These are phyloP conservation scores for Leptopilina drosophilae DNA, from an alignment of 2,888 invertebrate species.

Conservation along the genomic window DNA sequence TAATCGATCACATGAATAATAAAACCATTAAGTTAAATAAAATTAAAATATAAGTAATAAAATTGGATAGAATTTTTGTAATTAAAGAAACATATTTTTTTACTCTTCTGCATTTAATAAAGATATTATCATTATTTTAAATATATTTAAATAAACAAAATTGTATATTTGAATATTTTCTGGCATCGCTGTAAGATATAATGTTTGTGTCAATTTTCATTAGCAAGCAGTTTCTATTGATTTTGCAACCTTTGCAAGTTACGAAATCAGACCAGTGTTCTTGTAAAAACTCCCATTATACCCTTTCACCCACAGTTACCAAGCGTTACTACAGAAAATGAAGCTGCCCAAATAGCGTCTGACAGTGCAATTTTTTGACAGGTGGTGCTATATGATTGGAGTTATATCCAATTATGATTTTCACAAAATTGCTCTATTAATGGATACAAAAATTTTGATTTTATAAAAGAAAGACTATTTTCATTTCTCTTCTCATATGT, in stretches of 20 bases:
- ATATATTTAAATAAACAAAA: too few species aligned
- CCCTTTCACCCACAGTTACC: not conserved
- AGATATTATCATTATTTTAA: too few species aligned
- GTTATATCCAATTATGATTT: not conserved
- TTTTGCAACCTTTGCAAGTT: not conserved
- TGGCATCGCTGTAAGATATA: not conserved
- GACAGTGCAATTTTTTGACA: slow-evolving; percentile 10
- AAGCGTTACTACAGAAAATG: slow-evolving; percentile 4
- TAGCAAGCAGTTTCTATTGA: slow-evolving; percentile 5
- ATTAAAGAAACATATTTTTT: too few species aligned
- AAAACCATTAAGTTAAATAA: not conserved
- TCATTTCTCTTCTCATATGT: too few species aligned
- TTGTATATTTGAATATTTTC: not conserved
- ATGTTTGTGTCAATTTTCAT: not conserved
- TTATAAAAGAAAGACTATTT: not conserved
- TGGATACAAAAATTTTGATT: too few species aligned
- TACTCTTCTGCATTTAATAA: too few species aligned
- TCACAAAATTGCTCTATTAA: not conserved
- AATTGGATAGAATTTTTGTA: not conserved
- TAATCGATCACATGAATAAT: slow-evolving; percentile 30
- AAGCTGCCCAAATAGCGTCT: not conserved
- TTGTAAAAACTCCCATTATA: slow-evolving; percentile 15
- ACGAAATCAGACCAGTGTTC: slow-evolving; percentile 5
- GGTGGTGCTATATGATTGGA: slow-evolving; percentile 9
- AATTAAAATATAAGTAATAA: not conserved